Conservation (phyloP, 2,797 vertebrate species). For the Dallia pectoralis region DNA sequence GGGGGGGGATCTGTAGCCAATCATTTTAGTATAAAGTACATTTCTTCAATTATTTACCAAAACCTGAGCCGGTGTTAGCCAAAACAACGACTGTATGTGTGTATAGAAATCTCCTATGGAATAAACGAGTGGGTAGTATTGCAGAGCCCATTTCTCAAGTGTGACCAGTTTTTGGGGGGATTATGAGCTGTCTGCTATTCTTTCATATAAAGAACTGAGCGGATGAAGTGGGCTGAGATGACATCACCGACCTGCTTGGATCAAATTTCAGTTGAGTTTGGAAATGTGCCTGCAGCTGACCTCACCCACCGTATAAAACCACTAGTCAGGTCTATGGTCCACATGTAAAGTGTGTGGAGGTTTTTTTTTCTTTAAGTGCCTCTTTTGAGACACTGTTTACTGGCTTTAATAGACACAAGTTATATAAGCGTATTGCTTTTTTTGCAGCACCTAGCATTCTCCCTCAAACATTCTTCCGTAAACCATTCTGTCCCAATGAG, state of each 20-base stretch:
- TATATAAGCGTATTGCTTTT: background rate
- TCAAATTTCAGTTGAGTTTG: constrained; percentile 62
- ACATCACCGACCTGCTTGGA: constrained; percentile 61
- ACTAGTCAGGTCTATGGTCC: constrained; percentile 39
- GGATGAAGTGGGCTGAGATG: constrained; percentile 30
- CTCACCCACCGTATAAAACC: constrained; percentile 51
- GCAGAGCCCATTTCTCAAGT: constrained; percentile 4
- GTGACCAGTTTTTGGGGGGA: no score
- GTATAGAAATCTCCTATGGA: no score
- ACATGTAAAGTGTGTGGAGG: constrained; percentile 48
- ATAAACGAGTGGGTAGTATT: no score
- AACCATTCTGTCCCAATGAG: constrained; percentile 5
- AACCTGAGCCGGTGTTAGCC: no score
- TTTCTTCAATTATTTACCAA: no score
- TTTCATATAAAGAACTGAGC: no score
- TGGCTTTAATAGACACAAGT: background rate
- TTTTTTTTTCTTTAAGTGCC: constrained; percentile 27
- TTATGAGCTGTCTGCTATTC: no score
- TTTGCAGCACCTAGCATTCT: background rate
- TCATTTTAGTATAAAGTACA: no score
- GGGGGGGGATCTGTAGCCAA: constrained; percentile 8
- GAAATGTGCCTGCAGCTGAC: constrained; percentile 48
- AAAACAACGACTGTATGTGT: no score
- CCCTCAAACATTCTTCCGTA: background rate
- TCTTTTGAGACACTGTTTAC: background rate